phyloP scores from a whole-genome alignment of 2,113 vertebrate species.

The Nothobranchius furzeri region DNA sequence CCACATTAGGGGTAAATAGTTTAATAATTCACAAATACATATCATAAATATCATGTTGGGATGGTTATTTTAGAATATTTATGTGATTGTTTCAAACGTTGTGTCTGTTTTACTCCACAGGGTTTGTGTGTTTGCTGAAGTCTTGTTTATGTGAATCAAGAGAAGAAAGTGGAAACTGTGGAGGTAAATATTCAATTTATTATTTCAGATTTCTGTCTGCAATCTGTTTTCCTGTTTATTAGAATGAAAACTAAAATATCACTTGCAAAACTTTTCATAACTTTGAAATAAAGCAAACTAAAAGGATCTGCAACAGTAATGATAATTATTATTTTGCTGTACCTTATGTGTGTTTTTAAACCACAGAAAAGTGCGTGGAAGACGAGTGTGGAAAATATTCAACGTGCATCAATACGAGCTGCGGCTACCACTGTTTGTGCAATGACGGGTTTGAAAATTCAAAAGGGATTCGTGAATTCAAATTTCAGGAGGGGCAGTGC shows the following conservation, averaged over 20 bases:
- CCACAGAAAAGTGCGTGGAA: conserved; percentile 49
- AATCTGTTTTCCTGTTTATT: too few species aligned
- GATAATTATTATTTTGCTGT: too few species aligned
- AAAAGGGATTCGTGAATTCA: accelerated
- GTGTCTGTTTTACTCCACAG: conserved; percentile 26
- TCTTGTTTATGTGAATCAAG: accelerated
- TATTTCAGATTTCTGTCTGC: neutral
- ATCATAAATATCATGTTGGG: too few species aligned
- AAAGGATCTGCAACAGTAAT: too few species aligned
- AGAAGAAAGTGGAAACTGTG: accelerated
- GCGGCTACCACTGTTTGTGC: conserved; percentile 61
- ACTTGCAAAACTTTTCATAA: neutral
- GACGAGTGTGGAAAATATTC: accelerated
- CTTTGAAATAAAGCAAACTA: too few species aligned
- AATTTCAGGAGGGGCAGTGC: neutral
- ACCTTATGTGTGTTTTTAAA: conserved; percentile 5
- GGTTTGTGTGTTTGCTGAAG: conserved; percentile 17
- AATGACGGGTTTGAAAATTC: accelerated
- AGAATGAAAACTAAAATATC: too few species aligned
- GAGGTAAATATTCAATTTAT: conserved; percentile 44
- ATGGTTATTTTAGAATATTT: too few species aligned
- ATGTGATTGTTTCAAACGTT: neutral
- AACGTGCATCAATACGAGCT: conserved; percentile 32
- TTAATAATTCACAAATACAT: too few species aligned
- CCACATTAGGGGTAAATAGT: too few species aligned